Base-by-base conservation (phyloP, 2,113 vertebrate genomes). In the Pollachius pollachius region DNA sequence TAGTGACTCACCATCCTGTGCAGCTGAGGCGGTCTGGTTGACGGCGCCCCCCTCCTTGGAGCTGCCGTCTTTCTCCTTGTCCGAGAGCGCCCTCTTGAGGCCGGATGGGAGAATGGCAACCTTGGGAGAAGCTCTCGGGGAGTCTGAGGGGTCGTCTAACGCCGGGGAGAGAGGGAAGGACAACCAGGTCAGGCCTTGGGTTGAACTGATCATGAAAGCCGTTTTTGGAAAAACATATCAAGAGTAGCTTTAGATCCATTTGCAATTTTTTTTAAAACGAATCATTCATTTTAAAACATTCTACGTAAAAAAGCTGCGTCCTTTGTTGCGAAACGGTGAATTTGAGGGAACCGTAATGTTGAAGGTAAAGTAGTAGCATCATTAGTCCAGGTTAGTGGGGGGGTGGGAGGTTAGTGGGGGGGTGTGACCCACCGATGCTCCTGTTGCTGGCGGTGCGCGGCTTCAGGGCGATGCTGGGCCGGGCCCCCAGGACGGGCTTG, bases 401-500 rank as follows among this genome's bases (percentile, higher is more conserved):
- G n/a, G n/a, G n/a, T n/a, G n/a, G n/a, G n/a, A 23, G 21, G 21
- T 23, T 23, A 23, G n/a, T n/a, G n/a, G 30, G 3, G 30, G 4
- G 41, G 60, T 65, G 23, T 52, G 11, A 4, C 23, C 6, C 90
- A 99, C 97, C 97, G 18, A 92, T 91, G 71, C 92, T 93, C 79
- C 85, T 88, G 74, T 76, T 87, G 79, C 81, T 89, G 79, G 87
- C 69, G 25, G 93, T 92, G 65, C 95, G 91, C 0, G 96, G 97
- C 64, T 98, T 99, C 86, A 94, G 96, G 0, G 94, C 93, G 81
- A 98, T 92, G 6, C 89, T 85, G 30, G 96, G 96, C 5, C 97
- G 92, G 34, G 92, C 92, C 17, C 90, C 87, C 63, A 91, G 87
- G 64, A 88, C 79, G 4, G 96, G 97, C 81, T 96, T 98, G 1